phyloP scores from a whole-genome alignment of 2,797 vertebrate genomes.

The Chiroxiphia lanceolata region DNA sequence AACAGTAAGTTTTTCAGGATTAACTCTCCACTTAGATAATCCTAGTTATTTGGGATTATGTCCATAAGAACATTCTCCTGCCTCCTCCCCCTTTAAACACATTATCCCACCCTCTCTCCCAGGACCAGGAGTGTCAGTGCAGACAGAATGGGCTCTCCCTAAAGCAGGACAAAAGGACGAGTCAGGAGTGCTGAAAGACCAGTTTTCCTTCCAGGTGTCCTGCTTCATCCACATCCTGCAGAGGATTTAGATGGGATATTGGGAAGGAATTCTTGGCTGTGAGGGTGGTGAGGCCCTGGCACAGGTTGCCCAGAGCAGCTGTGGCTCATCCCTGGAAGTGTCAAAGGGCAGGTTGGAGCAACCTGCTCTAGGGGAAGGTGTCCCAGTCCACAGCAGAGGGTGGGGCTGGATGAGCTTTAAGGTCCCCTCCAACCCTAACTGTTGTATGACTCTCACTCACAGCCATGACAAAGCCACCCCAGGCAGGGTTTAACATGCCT shows the following conservation, averaged over 20 bases:
- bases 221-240: background rate
- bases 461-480: background rate
- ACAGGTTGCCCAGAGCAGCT: background rate
- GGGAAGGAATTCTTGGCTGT: accelerated
- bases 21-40: background rate
- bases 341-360: background rate
- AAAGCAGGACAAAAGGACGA: background rate
- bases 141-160: background rate
- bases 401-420: accelerated
- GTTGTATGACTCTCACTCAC: background rate
- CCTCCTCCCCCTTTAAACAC: background rate
- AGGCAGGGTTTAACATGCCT: background rate
- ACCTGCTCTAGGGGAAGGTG: background rate
- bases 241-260: background rate
- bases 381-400: background rate
- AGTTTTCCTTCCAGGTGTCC: background rate
- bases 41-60: background rate
- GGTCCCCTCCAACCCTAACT: background rate
- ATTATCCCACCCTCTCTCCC: background rate
- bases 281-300: background rate
- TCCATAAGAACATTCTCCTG: background rate
- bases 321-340: background rate
- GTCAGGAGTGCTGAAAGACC: background rate
- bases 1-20: background rate
- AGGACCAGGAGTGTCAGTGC: background rate